phyloP scores from a whole-genome alignment of 2,888 invertebrate species.

The Diarsia dahlii region DNA sequence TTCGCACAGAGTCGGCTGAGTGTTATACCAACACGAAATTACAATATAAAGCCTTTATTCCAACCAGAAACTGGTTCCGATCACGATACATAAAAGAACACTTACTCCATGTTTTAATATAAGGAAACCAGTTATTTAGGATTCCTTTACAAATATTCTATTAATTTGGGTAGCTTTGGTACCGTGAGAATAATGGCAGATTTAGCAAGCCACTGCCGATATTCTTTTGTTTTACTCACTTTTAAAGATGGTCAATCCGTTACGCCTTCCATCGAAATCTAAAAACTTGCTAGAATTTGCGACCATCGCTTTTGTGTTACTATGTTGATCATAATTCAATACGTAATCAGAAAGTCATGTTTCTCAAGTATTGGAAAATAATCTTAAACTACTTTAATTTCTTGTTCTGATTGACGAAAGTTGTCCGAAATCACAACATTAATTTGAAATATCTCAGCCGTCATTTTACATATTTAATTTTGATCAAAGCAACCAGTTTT shows the following conservation, averaged over 20 bases:
- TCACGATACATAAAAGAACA: constrained; percentile 39
- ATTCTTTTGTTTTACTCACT: neutral
- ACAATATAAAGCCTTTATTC: constrained; percentile 33
- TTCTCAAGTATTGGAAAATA: constrained; percentile 24
- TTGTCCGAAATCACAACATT: constrained; percentile 13
- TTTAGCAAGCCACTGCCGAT: neutral
- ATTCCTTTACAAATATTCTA: constrained; percentile 35
- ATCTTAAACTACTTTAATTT: constrained; percentile 7
- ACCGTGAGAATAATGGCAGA: constrained; percentile 44
- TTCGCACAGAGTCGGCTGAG: neutral
- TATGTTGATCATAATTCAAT: constrained; percentile 12
- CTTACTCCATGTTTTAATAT: constrained; percentile 31
- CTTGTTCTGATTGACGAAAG: constrained; percentile 29
- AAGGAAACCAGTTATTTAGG: constrained; percentile 55
- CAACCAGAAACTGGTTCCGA: constrained; percentile 44
- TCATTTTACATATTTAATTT: constrained; percentile 12
- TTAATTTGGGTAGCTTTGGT: constrained; percentile 44
- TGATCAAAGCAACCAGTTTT: constrained; percentile 25
- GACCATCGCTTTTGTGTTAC: neutral
- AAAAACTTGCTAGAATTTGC: neutral
- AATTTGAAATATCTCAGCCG: constrained; percentile 25
- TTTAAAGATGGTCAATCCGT: neutral
- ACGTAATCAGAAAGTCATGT: constrained; percentile 8
- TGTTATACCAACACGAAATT: constrained; percentile 12
- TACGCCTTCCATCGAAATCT: neutral